phyloP scores from a whole-genome alignment of 2,888 invertebrate species.

The Shargacucullia verbasci region DNA sequence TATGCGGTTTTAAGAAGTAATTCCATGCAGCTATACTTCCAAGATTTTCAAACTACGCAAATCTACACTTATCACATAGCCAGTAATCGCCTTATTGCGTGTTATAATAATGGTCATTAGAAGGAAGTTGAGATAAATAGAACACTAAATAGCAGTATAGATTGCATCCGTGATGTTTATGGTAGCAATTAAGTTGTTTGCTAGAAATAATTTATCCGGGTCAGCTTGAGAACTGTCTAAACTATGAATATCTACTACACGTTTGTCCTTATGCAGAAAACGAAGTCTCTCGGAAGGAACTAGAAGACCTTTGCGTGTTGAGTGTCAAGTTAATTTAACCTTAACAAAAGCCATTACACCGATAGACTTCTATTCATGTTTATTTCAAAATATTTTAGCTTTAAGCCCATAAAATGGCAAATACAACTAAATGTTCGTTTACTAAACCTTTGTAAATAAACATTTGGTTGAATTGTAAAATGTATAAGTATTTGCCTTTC shows the following conservation, averaged over 20 bases:
- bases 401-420: not conserved
- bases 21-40: slow-evolving; percentile 24
- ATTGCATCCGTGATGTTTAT: slow-evolving; percentile 59
- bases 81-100: slow-evolving; percentile 50
- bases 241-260: slow-evolving; percentile 4
- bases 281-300: slow-evolving; percentile 23
- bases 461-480: no score
- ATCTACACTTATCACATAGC: slow-evolving; percentile 39
- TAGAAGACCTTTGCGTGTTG: slow-evolving; percentile 18
- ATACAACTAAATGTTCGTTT: no score
- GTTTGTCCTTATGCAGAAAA: slow-evolving; percentile 40
- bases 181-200: slow-evolving; percentile 63
- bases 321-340: slow-evolving; percentile 10
- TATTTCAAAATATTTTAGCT: slow-evolving; percentile 2
- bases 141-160: slow-evolving; percentile 53
- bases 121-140: slow-evolving; percentile 56
- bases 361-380: slow-evolving; percentile 2
- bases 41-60: slow-evolving; percentile 46
- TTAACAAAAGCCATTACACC: slow-evolving; percentile 9
- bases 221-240: slow-evolving; percentile 29
- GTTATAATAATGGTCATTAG: slow-evolving; percentile 58
- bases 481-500: no score
- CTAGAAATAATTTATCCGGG: slow-evolving; percentile 43
- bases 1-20: slow-evolving; percentile 32
- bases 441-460: no score